Percentiles rank a stretch among this genome's conserved stretches.
Conservation (phyloP, 2,797 vertebrate species). For the Molossus molossus region DNA sequence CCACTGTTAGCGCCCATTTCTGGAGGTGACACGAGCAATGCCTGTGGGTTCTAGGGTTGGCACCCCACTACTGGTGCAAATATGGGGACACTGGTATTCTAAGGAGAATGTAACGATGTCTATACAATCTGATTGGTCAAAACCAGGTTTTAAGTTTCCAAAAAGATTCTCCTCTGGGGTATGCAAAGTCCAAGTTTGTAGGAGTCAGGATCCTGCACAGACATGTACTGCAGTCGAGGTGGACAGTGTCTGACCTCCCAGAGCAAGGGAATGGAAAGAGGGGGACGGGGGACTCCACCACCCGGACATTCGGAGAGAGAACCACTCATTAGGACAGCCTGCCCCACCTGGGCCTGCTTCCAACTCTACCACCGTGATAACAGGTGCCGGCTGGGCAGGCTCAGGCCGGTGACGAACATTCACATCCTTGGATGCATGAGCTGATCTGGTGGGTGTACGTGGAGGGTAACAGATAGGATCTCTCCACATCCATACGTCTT, state of each 20-base stretch:
- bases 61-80: accelerated
- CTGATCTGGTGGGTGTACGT: background rate
- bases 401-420: background rate
- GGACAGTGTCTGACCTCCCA: background rate
- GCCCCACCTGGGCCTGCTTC: accelerated
- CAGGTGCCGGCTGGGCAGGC: accelerated
- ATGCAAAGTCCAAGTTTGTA: background rate
- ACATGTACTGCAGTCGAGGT: background rate
- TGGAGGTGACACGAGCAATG: background rate
- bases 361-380: accelerated
- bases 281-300: accelerated
- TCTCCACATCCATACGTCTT: background rate
- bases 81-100: background rate
- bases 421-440: background rate
- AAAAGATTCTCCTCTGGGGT: background rate
- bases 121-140: background rate
- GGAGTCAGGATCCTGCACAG: background rate
- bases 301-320: accelerated
- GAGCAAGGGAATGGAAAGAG: background rate
- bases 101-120: background rate
- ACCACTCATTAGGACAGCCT: accelerated
- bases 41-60: background rate
- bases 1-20: background rate
- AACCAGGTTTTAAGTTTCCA: background rate
- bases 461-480: accelerated